phyloP scores from a whole-genome alignment of 2,797 vertebrate genomes.

The Sebastes iracundus region DNA sequence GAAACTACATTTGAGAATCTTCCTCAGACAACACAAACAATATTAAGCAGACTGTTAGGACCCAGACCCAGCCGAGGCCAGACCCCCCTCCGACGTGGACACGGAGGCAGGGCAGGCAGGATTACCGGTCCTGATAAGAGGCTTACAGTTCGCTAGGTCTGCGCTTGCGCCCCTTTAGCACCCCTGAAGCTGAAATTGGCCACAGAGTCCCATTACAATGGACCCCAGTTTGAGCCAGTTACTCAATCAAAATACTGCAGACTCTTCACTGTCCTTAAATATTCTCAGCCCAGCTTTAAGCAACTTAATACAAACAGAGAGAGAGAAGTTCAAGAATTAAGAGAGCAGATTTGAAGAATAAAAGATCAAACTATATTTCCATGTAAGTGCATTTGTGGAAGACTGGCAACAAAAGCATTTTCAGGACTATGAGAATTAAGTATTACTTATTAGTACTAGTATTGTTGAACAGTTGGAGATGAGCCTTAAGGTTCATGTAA shows the following conservation, averaged over 20 bases:
- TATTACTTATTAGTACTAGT: background rate
- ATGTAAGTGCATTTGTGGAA: background rate
- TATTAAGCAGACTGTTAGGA: background rate
- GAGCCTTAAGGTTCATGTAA: background rate
- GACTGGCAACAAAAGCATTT: background rate
- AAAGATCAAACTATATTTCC: background rate
- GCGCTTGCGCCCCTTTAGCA: constrained; percentile 37
- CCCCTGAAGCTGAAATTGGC: constrained; percentile 35
- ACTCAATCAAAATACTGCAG: background rate
- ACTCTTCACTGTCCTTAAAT: background rate
- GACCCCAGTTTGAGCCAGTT: background rate
- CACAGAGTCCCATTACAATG: background rate
- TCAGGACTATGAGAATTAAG: background rate
- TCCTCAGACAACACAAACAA: constrained; percentile 10
- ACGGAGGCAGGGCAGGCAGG: constrained; percentile 28
- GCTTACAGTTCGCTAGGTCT: constrained; percentile 55
- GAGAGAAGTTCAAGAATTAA: background rate
- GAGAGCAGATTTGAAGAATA: background rate
- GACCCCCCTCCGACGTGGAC: constrained; percentile 17
- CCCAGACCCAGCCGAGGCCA: background rate
- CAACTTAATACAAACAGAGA: background rate
- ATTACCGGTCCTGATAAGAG: constrained; percentile 72
- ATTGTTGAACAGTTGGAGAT: background rate
- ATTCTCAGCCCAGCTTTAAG: background rate
- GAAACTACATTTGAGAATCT: background rate